phyloP scores from a whole-genome alignment of 2,113 vertebrate genomes.

The Phocoena phocoena region DNA sequence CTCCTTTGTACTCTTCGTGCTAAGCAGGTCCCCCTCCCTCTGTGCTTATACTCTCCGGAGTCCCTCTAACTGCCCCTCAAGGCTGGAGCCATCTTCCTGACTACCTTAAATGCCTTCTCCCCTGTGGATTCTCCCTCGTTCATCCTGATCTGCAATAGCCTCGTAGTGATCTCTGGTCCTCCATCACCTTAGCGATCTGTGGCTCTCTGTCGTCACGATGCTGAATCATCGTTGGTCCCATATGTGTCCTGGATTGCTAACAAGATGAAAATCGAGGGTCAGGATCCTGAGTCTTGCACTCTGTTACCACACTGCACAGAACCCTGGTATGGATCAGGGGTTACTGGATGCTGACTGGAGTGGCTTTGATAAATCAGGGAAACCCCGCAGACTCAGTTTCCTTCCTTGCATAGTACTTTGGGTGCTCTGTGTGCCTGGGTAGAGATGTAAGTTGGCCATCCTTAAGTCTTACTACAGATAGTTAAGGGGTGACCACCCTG shows the following conservation, averaged over 20 bases:
- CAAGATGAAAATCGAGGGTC: background rate
- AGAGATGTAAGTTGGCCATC: too few relatives aligned
- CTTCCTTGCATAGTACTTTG: background rate
- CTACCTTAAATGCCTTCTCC: background rate
- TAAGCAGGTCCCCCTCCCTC: background rate
- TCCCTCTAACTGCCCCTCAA: background rate
- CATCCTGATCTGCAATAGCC: background rate
- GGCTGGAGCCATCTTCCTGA: background rate
- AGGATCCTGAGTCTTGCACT: background rate
- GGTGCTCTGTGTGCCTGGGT: background rate
- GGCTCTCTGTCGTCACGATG: background rate
- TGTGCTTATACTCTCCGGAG: background rate
- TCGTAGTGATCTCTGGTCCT: background rate
- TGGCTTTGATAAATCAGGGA: background rate
- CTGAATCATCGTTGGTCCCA: background rate
- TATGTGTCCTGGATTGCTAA: background rate
- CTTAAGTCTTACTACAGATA: background rate
- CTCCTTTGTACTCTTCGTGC: background rate
- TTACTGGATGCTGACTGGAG: background rate
- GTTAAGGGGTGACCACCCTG: background rate
- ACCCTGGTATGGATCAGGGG: background rate
- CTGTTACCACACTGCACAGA: background rate
- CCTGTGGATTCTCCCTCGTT: background rate
- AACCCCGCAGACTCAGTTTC: background rate
- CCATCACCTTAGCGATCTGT: background rate